Evolutionary conservation across 1,140 invertebrate species (phyloP).

Genomic region (Belonocnema kinseyi): DNA sequence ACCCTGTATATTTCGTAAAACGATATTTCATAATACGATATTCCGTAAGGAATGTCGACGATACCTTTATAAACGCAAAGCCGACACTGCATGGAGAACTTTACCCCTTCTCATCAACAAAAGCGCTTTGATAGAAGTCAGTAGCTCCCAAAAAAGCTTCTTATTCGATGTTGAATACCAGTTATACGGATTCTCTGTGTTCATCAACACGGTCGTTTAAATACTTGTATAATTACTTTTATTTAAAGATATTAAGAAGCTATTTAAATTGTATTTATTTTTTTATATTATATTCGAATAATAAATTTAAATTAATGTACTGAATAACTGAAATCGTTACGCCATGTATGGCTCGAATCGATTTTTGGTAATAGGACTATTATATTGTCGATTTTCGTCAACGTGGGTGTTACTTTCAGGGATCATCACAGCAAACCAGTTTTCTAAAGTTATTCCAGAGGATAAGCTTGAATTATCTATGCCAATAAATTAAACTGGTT

Average conservation of each 20-base stretch:
- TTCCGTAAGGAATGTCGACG: constrained; percentile 46
- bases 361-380: constrained; percentile 10
- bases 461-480: constrained; percentile 12
- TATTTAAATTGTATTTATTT: too few species aligned
- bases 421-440: background rate
- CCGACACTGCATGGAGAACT: constrained; percentile 45
- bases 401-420: background rate
- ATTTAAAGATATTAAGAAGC: too few species aligned
- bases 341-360: background rate
- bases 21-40: constrained; percentile 43
- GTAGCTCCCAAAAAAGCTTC: constrained; percentile 48
- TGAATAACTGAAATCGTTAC: too few species aligned
- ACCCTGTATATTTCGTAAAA: too few species aligned
- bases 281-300: too few species aligned
- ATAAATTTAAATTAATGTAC: too few species aligned
- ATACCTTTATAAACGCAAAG: constrained; percentile 37
- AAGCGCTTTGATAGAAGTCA: constrained; percentile 41
- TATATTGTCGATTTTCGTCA: background rate
- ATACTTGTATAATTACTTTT: too few species aligned
- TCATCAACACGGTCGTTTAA: background rate
- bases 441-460: constrained; percentile 7
- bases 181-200: constrained; percentile 1
- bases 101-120: constrained; percentile 45
- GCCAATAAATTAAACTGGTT: constrained; percentile 28
- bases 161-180: background rate